A percentile compares a stretch with the other conserved stretches of the same genome.
Evolutionary conservation across 2,888 invertebrate species (phyloP).

Genomic region (Meghimatium bilineatum): DNA sequence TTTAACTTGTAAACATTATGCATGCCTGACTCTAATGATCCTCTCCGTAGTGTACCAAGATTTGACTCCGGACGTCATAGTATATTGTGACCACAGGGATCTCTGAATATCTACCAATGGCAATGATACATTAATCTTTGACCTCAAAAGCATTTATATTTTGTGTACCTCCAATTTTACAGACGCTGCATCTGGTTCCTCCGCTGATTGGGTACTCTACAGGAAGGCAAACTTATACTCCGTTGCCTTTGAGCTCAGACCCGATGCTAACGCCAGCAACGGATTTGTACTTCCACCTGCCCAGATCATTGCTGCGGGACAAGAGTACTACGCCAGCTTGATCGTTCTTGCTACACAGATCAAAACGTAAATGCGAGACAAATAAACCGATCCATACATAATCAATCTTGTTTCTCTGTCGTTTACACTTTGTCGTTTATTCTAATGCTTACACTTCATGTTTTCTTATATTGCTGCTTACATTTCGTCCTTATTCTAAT

Average conservation of each 20-base stretch:
- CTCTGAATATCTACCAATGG: too few relatives aligned
- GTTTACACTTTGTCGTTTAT: not conserved
- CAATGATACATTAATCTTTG: too few relatives aligned
- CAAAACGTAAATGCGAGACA: not conserved
- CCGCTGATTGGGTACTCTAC: slow-evolving; percentile 38
- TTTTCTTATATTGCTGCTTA: too few relatives aligned
- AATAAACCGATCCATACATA: not conserved
- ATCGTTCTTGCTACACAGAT: slow-evolving; percentile 14
- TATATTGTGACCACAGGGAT: too few relatives aligned
- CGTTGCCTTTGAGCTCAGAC: slow-evolving; percentile 37
- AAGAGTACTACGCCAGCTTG: slow-evolving; percentile 30
- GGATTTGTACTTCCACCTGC: slow-evolving; percentile 42
- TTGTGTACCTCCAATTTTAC: not conserved
- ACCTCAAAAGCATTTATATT: not conserved
- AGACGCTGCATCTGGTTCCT: slow-evolving; percentile 43
- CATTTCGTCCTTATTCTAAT: too few relatives aligned
- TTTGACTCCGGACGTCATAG: too few relatives aligned
- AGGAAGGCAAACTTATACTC: slow-evolving; percentile 6
- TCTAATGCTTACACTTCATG: too few relatives aligned
- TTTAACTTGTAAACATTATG: too few relatives aligned
- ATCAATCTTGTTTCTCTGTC: not conserved
- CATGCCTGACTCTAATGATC: too few relatives aligned
- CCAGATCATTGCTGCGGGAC: slow-evolving; percentile 24
- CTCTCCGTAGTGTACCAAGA: too few relatives aligned
- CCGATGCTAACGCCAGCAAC: slow-evolving; percentile 26